Percentiles rank a stretch among this genome's conserved stretches.
Evolutionary conservation across 2,888 invertebrate species (phyloP).

Genomic region (Polyommatus iphigenia): DNA sequence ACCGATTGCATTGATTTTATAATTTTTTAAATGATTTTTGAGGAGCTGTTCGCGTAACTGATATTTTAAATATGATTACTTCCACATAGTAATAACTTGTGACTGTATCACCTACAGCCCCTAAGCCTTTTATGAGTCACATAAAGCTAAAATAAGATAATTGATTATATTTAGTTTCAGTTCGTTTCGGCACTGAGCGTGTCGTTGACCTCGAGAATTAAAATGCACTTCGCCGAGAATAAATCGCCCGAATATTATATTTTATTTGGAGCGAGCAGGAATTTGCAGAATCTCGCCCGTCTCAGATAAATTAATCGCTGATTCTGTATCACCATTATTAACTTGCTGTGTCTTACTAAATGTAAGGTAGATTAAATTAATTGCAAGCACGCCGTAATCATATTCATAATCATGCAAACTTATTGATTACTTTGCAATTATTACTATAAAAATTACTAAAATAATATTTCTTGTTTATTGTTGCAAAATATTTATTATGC

Average conservation of each 20-base stretch:
- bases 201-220: conserved; percentile 20
- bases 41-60: too few relatives aligned
- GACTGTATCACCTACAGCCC: not conserved
- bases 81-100: too few relatives aligned
- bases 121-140: conserved; percentile 2
- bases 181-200: not conserved
- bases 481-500: too few relatives aligned
- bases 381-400: not conserved
- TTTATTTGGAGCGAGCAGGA: not conserved
- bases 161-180: not conserved
- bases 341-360: not conserved
- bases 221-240: conserved; percentile 28
- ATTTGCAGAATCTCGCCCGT: not conserved
- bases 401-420: too few relatives aligned
- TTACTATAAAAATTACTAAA: too few relatives aligned
- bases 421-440: too few relatives aligned
- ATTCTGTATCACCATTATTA: not conserved
- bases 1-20: too few relatives aligned
- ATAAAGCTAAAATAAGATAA: not conserved
- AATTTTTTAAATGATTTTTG: too few relatives aligned
- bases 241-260: conserved; percentile 11
- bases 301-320: not conserved
- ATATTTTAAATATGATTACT: too few relatives aligned
- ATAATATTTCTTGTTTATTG: too few relatives aligned
- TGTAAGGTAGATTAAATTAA: not conserved